Percentiles rank a stretch among this genome's conserved stretches.
Evolutionary conservation across 2,797 vertebrate genomes (phyloP).

Genomic region (Varecia variegata): DNA sequence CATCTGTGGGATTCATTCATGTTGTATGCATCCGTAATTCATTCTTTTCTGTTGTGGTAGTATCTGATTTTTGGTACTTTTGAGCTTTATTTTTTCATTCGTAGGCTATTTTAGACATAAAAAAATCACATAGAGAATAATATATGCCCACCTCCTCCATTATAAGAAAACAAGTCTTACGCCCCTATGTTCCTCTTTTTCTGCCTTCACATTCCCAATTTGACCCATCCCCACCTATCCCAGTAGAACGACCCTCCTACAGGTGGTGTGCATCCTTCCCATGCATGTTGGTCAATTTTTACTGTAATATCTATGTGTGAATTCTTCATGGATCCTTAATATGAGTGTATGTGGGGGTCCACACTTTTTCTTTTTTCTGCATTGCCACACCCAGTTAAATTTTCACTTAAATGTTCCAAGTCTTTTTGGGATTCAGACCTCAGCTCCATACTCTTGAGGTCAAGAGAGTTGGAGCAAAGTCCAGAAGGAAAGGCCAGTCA

Average conservation of each 20-base stretch:
- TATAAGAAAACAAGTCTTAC: neutral
- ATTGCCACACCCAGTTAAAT: neutral
- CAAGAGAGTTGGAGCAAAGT: neutral
- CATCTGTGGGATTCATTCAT: neutral
- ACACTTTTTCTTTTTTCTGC: neutral
- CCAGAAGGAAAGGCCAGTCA: neutral
- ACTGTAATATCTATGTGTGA: neutral
- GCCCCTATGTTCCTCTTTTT: neutral
- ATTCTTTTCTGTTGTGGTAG: neutral
- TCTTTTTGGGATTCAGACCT: neutral
- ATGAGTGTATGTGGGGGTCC: fast-evolving
- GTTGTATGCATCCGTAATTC: neutral
- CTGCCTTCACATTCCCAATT: neutral
- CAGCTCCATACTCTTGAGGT: neutral
- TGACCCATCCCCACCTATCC: no score
- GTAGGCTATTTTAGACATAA: neutral
- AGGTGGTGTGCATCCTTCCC: neutral
- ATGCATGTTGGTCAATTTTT: neutral
- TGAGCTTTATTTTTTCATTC: neutral
- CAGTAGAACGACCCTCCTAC: neutral
- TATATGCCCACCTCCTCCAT: fast-evolving
- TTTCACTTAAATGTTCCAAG: neutral
- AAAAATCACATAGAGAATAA: neutral
- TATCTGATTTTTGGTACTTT: neutral
- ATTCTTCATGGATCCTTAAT: neutral